Evolutionary conservation across 2,113 vertebrate genomes (phyloP), one percentile per base, ranked within the genome.

Genomic region (Oncorhynchus masou): DNA sequence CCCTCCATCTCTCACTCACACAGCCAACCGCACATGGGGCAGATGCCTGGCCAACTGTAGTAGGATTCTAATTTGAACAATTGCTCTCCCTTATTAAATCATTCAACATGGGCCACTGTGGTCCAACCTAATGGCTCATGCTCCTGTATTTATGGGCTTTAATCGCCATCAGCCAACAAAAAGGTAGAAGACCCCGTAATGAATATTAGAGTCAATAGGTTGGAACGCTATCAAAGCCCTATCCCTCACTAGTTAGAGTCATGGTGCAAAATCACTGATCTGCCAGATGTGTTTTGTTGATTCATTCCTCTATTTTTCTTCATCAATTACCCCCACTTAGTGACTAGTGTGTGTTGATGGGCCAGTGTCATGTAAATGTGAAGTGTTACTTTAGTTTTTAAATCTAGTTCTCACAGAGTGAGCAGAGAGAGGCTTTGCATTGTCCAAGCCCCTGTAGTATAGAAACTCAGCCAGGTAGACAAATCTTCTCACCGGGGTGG

Each of bases 211-310:
- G 73, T 81, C 79, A 79, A 51, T 82, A 74, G 49, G 34, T 79
- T 66, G 65, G 68, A 83, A 72, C 81, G 79, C 71, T 57, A 73
- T 83, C 74, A 81, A 57, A 76, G 66, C n/a, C 15, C 71, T 70
- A 51, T 71, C 66, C 31, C 27, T 27, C 24, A 39, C 76, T 76
- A 75, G 76, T 80, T 29, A 60, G 69, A 70, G 70, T 60, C 39
- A 45, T 11, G 39, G 8, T 45, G 39, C 39, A 9, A 8, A 39
- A 39, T 39, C 39, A 59, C 66, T n/a, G 49, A 71, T 79, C 48
- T 29, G 22, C 71, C 75, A 83, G 75, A 76, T 80, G 74, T 80
- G 68, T 69, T 39, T 39, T 2, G 8, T 39, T 39, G 8, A 39
- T 39, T 39, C 39, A 8, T 9, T 39, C 39, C 39, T 39, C 39